A percentile compares a stretch with the other conserved stretches of the same genome.
Conservation (phyloP, 2,113 vertebrate species). For the Microtus pennsylvanicus region DNA sequence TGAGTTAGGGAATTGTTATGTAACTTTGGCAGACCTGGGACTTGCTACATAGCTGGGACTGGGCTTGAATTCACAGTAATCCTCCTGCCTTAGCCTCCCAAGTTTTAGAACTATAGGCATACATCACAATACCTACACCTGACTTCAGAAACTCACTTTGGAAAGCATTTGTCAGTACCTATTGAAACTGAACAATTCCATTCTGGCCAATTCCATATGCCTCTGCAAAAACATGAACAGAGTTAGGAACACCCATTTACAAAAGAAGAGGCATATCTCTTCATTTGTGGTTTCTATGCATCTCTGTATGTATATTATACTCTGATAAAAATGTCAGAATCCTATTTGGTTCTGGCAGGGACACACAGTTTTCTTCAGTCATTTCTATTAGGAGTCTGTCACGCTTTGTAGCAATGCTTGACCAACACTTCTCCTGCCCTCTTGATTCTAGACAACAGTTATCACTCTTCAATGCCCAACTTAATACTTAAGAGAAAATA, state of each 20-base stretch:
- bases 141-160: background rate
- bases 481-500: background rate
- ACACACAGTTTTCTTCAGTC: background rate
- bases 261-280: background rate
- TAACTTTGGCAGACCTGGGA: background rate
- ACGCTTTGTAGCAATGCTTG: background rate
- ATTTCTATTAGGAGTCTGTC: background rate
- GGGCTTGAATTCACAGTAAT: background rate
- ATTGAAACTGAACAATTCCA: background rate
- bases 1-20: background rate
- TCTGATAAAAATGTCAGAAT: background rate
- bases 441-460: background rate
- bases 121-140: background rate
- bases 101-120: background rate
- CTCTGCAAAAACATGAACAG: background rate
- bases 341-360: background rate
- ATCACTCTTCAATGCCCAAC: background rate
- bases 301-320: background rate
- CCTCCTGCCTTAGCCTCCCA: background rate
- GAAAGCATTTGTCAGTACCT: background rate
- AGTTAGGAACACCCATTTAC: background rate
- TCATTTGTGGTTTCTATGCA: background rate
- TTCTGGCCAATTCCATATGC: background rate
- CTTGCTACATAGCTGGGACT: background rate
- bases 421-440: background rate